Base-by-base conservation (phyloP, 23 tunicate species). In the Ascidia mentula region DNA sequence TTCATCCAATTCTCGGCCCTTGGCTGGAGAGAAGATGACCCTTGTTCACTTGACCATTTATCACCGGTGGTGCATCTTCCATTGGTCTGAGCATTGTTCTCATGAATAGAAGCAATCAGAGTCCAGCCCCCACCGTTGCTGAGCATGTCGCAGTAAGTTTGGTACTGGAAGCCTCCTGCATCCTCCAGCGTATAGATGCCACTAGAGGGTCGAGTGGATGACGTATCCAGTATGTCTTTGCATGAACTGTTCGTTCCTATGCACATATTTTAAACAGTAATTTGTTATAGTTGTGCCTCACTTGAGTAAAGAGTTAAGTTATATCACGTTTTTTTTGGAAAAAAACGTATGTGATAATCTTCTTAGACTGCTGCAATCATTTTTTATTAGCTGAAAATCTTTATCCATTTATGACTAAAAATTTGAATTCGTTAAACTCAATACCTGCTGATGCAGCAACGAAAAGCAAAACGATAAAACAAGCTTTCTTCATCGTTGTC, bases 11-110 rank as follows among this genome's bases (percentile, higher is more conserved):
- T 78, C 3, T 72, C 89, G n/a, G 89, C 96, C 20, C 80, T 53
- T 0, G 79, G 59, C 36, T 46, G 59, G 9, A 18, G 45, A 0
- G 76, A 40, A 6, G 65, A 53, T 22, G 32, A 13, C 36, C 93
- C 93, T 4, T 88, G 84, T 40, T 88, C 87, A 45, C 86, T 80
- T 15, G 91, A 87, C 91, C 86, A 87, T 81, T 72, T 69, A 35
- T 87, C 91, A 4, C 91, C 91, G 26, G 31, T 38, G 18, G 91
- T 61, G 35, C 91, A 87, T 76, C 46, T 80, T 1, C 91, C 91
- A 31, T 79, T 33, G 40, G 53, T 73, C n/a, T 72, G 36, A 37
- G 75, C 65, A 40, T 76, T 75, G 76, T 83, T 83, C 32, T 83
- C 87, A 69, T 83, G 87, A 26, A 83, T 37, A 15, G 87, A 60